Evolutionary conservation across 2,797 vertebrate genomes (phyloP).

Genomic region (Anas capensis): DNA sequence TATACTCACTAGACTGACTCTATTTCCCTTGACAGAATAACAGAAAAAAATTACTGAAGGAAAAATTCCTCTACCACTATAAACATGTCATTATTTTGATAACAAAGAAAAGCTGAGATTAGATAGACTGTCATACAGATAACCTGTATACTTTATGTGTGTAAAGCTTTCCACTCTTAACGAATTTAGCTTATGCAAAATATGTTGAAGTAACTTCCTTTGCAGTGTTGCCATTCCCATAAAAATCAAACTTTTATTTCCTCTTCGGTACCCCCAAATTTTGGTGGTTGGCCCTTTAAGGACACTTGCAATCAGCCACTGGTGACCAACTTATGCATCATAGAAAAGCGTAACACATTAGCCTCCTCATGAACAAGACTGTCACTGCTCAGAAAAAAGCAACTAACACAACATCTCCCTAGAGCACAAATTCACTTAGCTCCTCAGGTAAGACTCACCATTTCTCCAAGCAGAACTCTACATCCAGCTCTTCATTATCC

Average conservation of each 20-base stretch:
- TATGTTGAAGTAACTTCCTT: background rate
- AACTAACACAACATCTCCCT: background rate
- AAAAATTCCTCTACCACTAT: background rate
- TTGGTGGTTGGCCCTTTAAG: background rate
- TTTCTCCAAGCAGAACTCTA: constrained; percentile 81
- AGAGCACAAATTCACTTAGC: background rate
- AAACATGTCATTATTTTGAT: background rate
- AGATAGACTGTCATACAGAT: background rate
- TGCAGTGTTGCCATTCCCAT: background rate
- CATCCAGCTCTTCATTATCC: constrained; percentile 79
- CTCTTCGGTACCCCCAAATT: background rate
- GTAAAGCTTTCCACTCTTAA: background rate
- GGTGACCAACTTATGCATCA: background rate
- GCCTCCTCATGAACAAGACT: background rate
- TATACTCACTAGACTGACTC: background rate
- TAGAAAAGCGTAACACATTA: background rate
- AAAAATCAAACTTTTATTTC: background rate
- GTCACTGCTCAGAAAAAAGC: background rate
- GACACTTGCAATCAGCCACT: background rate
- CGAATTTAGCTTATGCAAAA: background rate
- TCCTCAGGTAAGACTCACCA: constrained; percentile 72
- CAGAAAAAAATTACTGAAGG: fast-evolving
- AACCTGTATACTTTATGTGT: background rate
- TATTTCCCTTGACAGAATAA: background rate
- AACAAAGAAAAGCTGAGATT: background rate